Percentiles rank a stretch among this genome's conserved stretches.
These are phyloP conservation scores for Calosoma granatense DNA, from an alignment of 1,140 invertebrate species.

Conservation along the genomic window DNA sequence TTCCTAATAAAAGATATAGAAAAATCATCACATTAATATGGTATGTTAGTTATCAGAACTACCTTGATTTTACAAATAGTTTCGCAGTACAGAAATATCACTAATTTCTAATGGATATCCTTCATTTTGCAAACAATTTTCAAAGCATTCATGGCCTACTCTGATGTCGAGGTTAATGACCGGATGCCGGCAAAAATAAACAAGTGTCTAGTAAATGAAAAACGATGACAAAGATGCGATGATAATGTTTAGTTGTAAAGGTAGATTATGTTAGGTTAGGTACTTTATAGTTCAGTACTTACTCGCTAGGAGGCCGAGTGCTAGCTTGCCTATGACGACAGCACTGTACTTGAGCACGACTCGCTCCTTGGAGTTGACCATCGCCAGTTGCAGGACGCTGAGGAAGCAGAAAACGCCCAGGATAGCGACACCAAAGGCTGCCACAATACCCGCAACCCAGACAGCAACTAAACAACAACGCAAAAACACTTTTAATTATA, in stretches of 20 bases:
- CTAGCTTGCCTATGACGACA: constrained; percentile 64
- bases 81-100: too few species aligned
- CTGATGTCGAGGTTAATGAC: too few species aligned
- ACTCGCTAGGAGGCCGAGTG: constrained; percentile 65
- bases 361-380: constrained; percentile 71
- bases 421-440: constrained; percentile 53
- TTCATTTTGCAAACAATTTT: too few species aligned
- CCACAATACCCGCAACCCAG: constrained; percentile 65
- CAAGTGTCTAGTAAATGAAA: too few species aligned
- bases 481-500: background rate
- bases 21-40: too few species aligned
- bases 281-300: too few species aligned
- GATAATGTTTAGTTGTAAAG: background rate
- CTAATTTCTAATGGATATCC: too few species aligned
- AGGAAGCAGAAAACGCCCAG: constrained; percentile 65
- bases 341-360: constrained; percentile 64
- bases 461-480: constrained; percentile 55
- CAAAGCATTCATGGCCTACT: too few species aligned
- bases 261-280: background rate
- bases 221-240: constrained; percentile 10
- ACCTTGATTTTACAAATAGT: too few species aligned
- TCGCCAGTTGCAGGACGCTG: constrained; percentile 69
- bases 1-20: too few species aligned
- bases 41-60: too few species aligned
- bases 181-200: too few species aligned